Percentiles rank a stretch among this genome's conserved stretches.
Evolutionary conservation across 2,888 invertebrate species (phyloP).

Genomic region (Serripes groenlandicus): DNA sequence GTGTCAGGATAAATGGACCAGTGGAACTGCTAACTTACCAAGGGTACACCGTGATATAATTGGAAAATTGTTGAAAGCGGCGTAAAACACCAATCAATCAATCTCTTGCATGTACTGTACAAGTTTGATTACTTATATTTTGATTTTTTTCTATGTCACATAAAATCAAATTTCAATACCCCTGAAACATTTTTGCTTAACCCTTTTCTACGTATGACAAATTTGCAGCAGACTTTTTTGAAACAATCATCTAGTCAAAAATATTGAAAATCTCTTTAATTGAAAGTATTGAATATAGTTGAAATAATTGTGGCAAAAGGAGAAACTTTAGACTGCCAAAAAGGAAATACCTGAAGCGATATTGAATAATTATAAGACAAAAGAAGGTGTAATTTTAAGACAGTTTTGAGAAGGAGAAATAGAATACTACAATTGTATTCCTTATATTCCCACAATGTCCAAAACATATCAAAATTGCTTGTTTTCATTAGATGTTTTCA

Average conservation of each 20-base stretch:
- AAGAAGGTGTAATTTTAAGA: no score
- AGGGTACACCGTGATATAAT: not conserved
- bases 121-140: not conserved
- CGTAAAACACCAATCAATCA: not conserved
- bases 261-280: not conserved
- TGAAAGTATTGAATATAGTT: not conserved
- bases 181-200: not conserved
- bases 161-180: not conserved
- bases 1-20: not conserved
- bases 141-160: not conserved
- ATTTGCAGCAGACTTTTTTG: no score
- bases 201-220: no score
- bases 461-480: no score
- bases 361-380: no score
- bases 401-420: no score
- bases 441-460: not conserved
- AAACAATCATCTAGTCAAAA: no score
- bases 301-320: constrained; percentile 11
- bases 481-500: no score
- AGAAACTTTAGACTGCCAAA: not conserved
- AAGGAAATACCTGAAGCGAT: no score
- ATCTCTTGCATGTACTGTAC: not conserved
- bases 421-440: no score
- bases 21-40: not conserved
- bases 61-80: not conserved